Evolutionary conservation across 2,113 vertebrate species (phyloP), one percentile per base, ranked within the genome.

Genomic region (Varanus komodoensis): DNA sequence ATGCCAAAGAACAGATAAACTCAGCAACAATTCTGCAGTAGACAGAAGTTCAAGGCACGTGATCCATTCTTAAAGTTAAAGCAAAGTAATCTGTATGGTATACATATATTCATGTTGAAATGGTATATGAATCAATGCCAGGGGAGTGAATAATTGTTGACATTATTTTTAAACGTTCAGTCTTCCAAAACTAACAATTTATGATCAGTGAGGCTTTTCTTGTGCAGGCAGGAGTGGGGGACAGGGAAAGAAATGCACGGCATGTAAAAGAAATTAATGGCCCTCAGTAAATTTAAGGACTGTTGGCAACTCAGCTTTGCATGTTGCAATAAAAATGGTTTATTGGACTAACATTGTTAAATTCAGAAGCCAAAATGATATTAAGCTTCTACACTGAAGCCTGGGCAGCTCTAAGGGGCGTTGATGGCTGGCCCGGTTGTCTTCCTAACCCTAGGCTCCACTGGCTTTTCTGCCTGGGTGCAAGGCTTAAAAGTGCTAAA

Each of bases 241-340:
- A 9, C 8, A 19, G 52, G 86, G 73, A 74, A 90, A 93, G 74
- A 90, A 96, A 95, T 96, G 91, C 88, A 94, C 92, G 94, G 89
- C 52, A 84, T 94, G 95, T 92, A 84, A 44, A 89, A 94, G 38
- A 95, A 97, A 95, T 95, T 96, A 97, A 97, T 95, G 93, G 93
- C 92, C 91, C 94, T 97, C 84, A 88, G 95, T 96, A 97, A 95
- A 96, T 86, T 89, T 90, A 93, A 92, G 93, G 91, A 92, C 93
- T 93, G 92, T 82, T 96, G 95, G 95, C 88, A 95, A 93, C 89
- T 92, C 92, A 87, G 92, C 91, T 96, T 94, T 95, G 77, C 94
- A 48, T 94, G 91, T 90, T 95, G 95, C 75, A 97, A 95, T 97
- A 97, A 97, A 97, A 97, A 96, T 96, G 92, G 89, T 97, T 97